Evolutionary conservation across 1,140 invertebrate genomes (phyloP), one percentile per base, ranked within the genome.

Genomic region (Coelopa frigida): DNA sequence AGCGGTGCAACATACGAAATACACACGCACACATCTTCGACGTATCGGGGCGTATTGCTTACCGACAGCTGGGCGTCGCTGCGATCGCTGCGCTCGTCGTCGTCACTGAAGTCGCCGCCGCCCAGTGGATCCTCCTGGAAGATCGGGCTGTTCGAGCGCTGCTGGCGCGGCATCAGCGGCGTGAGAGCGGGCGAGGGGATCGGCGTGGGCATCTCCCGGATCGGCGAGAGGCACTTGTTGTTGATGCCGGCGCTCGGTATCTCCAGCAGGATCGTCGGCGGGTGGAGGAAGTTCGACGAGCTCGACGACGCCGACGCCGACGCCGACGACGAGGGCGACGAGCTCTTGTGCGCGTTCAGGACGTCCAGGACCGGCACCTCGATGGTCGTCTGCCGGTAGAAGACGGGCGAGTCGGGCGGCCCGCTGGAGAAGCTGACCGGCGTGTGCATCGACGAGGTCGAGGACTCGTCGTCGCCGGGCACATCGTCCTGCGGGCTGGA

Each of bases 161-260:
- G 51, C 18, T 46, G 51, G 47, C 74, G 53, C 12, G 69, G 63
- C 72, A 77, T 74, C n/a, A 82, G 65, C 2, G 83, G 83, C 3
- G 82, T 84, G 6, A 82, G 73, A 23, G 80, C 72, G 14, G 82
- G 83, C 8, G 82, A 84, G 51, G 75, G 81, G 42, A 75, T 73
- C 27, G 82, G 83, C 4, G 81, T 83, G 0, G 84, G 82, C 40
- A 84, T 65, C 64, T 85, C 82, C 43, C 81, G 71, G 46, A 85
- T 84, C 1, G 83, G 82, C 23, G 82, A 85, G 40, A 86, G 72
- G 62, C 82, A 84, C 61, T 82, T 82, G 54, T 79, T 81, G 52
- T 79, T 81, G 27, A 81, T 81, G 11, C 50, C 50, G 58, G 72
- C 72, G 53, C 74, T 77, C 6, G 83, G 82, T 45, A 84, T 80